Percentiles rank a stretch among this genome's conserved stretches.
Evolutionary conservation across 1,140 invertebrate species (phyloP).

Genomic region (Pseudachorutes palmiensis): DNA sequence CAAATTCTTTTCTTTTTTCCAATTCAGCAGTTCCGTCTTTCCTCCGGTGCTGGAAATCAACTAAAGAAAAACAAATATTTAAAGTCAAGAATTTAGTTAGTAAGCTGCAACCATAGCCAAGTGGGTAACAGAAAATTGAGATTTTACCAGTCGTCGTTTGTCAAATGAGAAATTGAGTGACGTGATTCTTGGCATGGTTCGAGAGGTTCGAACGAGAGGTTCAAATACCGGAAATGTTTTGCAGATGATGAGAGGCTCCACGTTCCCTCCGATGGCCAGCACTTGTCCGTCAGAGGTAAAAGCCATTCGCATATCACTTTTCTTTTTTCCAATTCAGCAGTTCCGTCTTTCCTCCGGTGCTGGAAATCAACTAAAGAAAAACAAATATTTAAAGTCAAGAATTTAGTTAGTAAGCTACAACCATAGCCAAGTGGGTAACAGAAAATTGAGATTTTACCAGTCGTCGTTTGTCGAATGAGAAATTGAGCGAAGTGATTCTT

Average conservation of each 20-base stretch:
- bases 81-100: too few species aligned
- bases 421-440: background rate
- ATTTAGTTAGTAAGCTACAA: background rate
- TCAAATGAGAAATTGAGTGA: conserved; percentile 5
- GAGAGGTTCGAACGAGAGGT: conserved; percentile 1
- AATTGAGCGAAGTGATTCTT: conserved; percentile 21
- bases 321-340: too few species aligned
- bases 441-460: conserved; percentile 13
- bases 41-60: conserved; percentile 26
- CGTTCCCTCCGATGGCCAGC: conserved; percentile 23
- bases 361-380: background rate
- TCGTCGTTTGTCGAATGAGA: conserved; percentile 24
- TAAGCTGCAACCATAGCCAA: too few species aligned
- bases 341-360: too few species aligned
- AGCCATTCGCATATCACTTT: conserved; percentile 17
- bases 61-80: too few species aligned
- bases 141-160: conserved; percentile 5
- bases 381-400: background rate
- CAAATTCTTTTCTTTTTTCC: conserved; percentile 18
- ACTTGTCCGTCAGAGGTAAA: conserved; percentile 17
- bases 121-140: too few species aligned
- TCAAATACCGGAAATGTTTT: conserved; percentile 19
- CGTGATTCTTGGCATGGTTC: conserved; percentile 23
- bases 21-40: conserved; percentile 21
- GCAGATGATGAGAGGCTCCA: conserved; percentile 20